These are phyloP conservation scores for Anniella stebbinsi DNA, from an alignment of 2,797 vertebrate species.

Conservation along the genomic window DNA sequence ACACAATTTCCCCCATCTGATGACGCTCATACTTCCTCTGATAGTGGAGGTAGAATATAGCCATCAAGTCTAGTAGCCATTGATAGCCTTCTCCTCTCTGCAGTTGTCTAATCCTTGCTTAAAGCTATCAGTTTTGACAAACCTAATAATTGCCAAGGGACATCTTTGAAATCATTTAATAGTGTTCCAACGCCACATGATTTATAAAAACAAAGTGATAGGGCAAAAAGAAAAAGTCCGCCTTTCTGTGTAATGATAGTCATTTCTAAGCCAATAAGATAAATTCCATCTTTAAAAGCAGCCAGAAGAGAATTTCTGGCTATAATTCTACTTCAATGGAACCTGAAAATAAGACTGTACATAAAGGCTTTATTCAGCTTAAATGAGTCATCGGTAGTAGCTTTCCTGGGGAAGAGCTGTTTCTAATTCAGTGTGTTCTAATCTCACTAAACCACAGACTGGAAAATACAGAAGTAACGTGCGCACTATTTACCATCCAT, in stretches of 20 bases:
- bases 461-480: conserved; percentile 42
- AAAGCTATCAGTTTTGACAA: conserved; percentile 33
- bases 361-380: conserved; percentile 41
- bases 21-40: too few relatives aligned
- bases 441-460: conserved; percentile 49
- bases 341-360: conserved; percentile 61
- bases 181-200: conserved; percentile 34
- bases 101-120: too few relatives aligned
- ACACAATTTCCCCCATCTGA: too few relatives aligned
- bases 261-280: conserved; percentile 55
- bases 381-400: conserved; percentile 35
- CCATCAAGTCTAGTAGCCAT: too few relatives aligned
- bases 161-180: conserved; percentile 57
- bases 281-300: conserved; percentile 47
- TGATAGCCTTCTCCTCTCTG: too few relatives aligned
- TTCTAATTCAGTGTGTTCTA: conserved; percentile 42
- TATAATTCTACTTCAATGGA: conserved; percentile 29
- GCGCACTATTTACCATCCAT: conserved; percentile 29
- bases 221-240: conserved; percentile 65
- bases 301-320: conserved; percentile 71
- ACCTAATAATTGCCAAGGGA: conserved; percentile 53
- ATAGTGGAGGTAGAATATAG: too few relatives aligned
- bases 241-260: conserved; percentile 57
- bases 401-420: conserved; percentile 40
- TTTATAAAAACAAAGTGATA: conserved; percentile 40